A percentile compares a stretch with the other conserved stretches of the same genome.
phyloP scores from a whole-genome alignment of 2,113 vertebrate species.

The Terrapene triunguis region DNA sequence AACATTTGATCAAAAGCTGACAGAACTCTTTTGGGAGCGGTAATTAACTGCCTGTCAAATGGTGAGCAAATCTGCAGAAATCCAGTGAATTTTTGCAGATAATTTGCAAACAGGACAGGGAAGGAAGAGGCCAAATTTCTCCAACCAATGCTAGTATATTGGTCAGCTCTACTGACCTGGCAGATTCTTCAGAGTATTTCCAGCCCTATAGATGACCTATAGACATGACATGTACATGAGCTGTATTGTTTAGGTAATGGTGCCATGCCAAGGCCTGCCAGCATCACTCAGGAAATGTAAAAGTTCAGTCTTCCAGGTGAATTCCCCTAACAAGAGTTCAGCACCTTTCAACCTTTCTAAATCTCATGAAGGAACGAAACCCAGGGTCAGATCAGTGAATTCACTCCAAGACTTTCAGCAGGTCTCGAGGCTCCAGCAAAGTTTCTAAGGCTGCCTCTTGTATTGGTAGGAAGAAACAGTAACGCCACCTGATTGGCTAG shows the following conservation, averaged over 20 bases:
- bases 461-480: not conserved
- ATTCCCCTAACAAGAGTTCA: conserved; percentile 63
- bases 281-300: conserved; percentile 47
- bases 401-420: not conserved
- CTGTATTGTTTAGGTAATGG: conserved; percentile 71
- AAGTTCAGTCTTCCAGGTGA: conserved; percentile 70
- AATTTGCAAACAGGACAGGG: not conserved
- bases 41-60: not conserved
- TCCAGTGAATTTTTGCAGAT: not conserved
- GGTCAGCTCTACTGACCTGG: conserved; percentile 57
- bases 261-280: conserved; percentile 30
- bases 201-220: conserved; percentile 65
- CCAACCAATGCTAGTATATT: conserved; percentile 44
- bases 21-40: not conserved
- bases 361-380: conserved; percentile 63
- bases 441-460: not conserved
- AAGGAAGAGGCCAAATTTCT: conserved; percentile 19
- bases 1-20: not conserved
- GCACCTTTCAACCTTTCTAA: conserved; percentile 72
- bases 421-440: not conserved
- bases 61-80: fast-evolving
- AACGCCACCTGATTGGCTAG: not conserved
- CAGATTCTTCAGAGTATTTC: conserved; percentile 58
- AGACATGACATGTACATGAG: conserved; percentile 70
- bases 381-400: not conserved